phyloP scores from a whole-genome alignment of 2,113 vertebrate species.

The Galemys pyrenaicus region DNA sequence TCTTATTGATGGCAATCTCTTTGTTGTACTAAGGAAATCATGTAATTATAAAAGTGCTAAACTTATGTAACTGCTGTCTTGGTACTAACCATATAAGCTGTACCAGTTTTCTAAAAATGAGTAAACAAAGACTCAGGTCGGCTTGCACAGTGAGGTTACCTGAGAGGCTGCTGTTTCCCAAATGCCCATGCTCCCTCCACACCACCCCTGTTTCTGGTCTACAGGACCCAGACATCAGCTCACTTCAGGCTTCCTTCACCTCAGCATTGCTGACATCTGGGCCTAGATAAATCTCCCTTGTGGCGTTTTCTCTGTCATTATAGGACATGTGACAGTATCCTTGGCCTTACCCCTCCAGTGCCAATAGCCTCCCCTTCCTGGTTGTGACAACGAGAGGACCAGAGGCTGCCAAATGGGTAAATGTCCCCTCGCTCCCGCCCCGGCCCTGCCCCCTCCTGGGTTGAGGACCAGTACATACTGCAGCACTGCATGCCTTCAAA shows the following conservation, averaged over 20 bases:
- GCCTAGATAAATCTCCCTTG: background rate
- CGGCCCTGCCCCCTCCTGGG: too few species aligned
- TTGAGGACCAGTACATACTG: background rate
- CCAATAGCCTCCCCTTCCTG: background rate
- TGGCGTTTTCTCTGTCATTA: background rate
- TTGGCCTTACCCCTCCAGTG: background rate
- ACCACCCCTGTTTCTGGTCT: too few species aligned
- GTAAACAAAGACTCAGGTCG: background rate
- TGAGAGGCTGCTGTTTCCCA: background rate
- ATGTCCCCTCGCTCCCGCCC: background rate
- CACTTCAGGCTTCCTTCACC: background rate
- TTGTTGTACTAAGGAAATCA: background rate
- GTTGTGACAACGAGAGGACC: background rate
- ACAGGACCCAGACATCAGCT: background rate
- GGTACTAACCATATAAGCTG: background rate
- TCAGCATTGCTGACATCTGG: background rate
- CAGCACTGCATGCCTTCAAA: background rate
- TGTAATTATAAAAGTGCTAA: background rate
- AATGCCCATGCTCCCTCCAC: too few species aligned
- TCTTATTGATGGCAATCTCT: background rate
- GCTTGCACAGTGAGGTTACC: background rate
- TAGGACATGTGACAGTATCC: background rate
- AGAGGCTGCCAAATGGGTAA: background rate
- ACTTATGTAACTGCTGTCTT: background rate
- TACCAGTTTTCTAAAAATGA: constrained; percentile 1